These are phyloP conservation scores for Rhynchotus rufescens DNA, from an alignment of 2,797 vertebrate genomes.

Conservation along the genomic window DNA sequence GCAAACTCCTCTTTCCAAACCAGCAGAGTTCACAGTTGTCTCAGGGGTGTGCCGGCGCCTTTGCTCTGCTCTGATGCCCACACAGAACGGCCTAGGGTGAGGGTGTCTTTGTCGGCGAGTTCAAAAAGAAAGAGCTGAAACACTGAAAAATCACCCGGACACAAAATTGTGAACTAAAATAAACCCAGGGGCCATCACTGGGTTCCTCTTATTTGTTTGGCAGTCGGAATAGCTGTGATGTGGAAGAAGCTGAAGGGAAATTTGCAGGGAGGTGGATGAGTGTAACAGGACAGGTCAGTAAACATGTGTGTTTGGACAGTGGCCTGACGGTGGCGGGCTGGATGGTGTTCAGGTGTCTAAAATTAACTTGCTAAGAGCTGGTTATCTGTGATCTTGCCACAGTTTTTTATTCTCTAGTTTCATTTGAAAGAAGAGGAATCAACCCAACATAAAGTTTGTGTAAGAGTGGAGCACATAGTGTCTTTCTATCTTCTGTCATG, in stretches of 20 bases:
- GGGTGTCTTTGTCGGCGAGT: constrained; percentile 16
- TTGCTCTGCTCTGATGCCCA: background rate
- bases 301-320: background rate
- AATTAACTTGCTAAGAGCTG: background rate
- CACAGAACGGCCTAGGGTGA: background rate
- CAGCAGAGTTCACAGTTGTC: background rate
- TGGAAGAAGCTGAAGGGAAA: background rate
- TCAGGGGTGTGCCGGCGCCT: background rate
- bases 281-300: background rate
- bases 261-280: background rate
- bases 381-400: background rate
- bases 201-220: background rate
- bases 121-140: background rate
- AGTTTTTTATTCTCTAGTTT: background rate
- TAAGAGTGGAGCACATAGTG: rapidly evolving
- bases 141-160: background rate
- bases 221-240: background rate
- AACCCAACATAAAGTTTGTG: background rate
- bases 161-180: background rate
- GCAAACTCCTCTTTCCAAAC: background rate
- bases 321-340: background rate
- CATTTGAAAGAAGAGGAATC: background rate
- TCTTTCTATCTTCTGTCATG: background rate
- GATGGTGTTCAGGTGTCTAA: background rate
- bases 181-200: background rate